Evolutionary conservation across 1,140 invertebrate species (phyloP).

Genomic region (Drosophila sproati): DNA sequence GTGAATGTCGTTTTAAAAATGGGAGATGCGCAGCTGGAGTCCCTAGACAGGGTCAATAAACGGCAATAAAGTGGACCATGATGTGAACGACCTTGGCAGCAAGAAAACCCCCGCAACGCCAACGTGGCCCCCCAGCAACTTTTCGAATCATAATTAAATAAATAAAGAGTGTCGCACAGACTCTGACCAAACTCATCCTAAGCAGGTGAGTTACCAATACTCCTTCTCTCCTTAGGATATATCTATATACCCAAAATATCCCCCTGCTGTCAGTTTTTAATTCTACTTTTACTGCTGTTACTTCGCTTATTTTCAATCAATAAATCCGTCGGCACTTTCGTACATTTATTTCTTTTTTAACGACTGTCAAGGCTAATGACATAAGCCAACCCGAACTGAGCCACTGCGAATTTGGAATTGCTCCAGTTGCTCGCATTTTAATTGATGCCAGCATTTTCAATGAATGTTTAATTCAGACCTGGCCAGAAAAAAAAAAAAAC

Average conservation of each 20-base stretch:
- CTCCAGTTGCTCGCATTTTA: constrained; percentile 25
- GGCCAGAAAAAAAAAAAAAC: background rate
- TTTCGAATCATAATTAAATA: constrained; percentile 81
- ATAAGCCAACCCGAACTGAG: background rate
- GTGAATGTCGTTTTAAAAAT: constrained; percentile 31
- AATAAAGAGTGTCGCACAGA: constrained; percentile 55
- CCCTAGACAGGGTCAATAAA: constrained; percentile 59
- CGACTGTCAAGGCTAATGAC: constrained; percentile 18
- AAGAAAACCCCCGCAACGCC: background rate
- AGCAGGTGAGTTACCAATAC: background rate
- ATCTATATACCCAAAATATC: background rate
- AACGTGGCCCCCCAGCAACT: constrained; percentile 38
- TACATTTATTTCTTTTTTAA: constrained; percentile 55
- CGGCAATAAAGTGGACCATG: constrained; percentile 22
- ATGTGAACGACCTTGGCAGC: constrained; percentile 63
- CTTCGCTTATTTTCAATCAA: constrained; percentile 71
- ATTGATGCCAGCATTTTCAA: constrained; percentile 28
- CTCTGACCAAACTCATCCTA: constrained; percentile 16
- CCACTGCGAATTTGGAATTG: constrained; percentile 56
- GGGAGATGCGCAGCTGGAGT: constrained; percentile 41
- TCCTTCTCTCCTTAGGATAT: background rate
- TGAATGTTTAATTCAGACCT: background rate
- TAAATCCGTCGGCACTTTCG: constrained; percentile 68
- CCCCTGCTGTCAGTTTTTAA: constrained; percentile 34
- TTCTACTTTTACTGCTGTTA: constrained; percentile 21